Base-by-base conservation (phyloP, 2,888 invertebrate genomes). In the Agrilus cyanescens region DNA sequence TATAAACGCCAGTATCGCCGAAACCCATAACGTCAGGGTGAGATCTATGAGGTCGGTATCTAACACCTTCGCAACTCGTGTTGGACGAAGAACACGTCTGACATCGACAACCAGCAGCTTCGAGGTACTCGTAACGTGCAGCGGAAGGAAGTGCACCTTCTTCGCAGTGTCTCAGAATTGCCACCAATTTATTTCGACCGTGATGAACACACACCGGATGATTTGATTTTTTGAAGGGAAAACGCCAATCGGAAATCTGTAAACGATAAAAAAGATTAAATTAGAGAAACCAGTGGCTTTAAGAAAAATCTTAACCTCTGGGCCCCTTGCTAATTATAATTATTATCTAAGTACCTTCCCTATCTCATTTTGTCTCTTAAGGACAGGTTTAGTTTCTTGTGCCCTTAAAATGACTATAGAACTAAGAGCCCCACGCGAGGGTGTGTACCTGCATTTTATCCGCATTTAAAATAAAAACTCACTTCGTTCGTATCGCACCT, bases 171-270 rank as follows among this genome's bases (percentile, higher is more conserved):
- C 74, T 69, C 32, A 90, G 68, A 37, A 73, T 74, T 1, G 78
- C 80, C 12, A 77, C 73, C 1, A 79, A 75, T 39, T 77, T 74
- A 46, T 74, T 75, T 3, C 82, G 71, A 1, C 77, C 77, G 1
- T 79, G 81, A 61, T 89, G 88, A 34, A 82, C 80, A 65, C 90
- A 91, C 1, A 90, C 89, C 0, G 86, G 87, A 62, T 91, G 90
- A 54, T 79, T 78, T 1, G 86, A 85, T 48, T 82, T 78, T 62
- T 89, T 90, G 67, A 80, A 90, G 0, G 90, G 90, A 60, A 90
- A 88, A 61, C 85, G 78, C 82, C 86, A 90, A 66, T 90, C 88
- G 0, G 87, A 80, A 51, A 83, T 80, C 85, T 86, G 61, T 2
- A 63, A 61, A 40, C 40, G 47, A 31, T 20, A 37, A 13, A 12